A percentile compares a stretch with the other conserved stretches of the same genome.
Evolutionary conservation across 2,888 invertebrate genomes (phyloP).

Genomic region (Teleogryllus oceanicus): DNA sequence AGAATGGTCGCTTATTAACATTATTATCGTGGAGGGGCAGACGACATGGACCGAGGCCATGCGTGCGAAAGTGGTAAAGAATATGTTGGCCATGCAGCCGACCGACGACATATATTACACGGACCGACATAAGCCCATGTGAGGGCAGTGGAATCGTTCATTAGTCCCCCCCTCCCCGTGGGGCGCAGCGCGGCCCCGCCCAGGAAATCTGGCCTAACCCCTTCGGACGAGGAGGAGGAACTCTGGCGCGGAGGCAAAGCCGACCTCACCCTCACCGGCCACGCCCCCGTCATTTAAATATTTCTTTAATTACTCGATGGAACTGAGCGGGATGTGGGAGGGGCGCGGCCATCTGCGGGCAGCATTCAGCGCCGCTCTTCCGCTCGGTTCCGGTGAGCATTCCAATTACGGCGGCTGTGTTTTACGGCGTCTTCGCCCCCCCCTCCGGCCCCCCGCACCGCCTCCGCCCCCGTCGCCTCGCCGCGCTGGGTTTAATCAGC

Average conservation of each 20-base stretch:
- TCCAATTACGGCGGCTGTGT: neutral
- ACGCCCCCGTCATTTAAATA: neutral
- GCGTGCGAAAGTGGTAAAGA: constrained; percentile 18
- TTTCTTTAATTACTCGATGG: constrained; percentile 1
- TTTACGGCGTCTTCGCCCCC: no score
- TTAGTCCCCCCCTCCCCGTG: neutral
- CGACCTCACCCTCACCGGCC: neutral
- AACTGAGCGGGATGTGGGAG: neutral
- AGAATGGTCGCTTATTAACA: neutral
- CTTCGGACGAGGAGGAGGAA: neutral
- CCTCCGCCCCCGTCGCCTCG: no score
- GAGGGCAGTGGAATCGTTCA: neutral
- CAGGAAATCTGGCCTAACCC: neutral
- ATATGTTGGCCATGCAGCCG: neutral
- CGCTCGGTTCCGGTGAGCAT: neutral
- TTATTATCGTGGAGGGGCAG: neutral
- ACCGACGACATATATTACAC: constrained; percentile 18
- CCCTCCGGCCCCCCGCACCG: no score
- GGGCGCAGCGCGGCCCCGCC: neutral
- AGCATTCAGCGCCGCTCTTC: neutral
- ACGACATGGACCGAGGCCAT: neutral
- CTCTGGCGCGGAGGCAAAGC: neutral
- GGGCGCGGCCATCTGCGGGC: neutral
- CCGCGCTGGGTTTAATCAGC: no score
- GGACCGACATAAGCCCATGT: neutral